Evolutionary conservation across 2,888 invertebrate species (phyloP), one percentile per base, ranked within the genome.

Genomic region (Cantharis rustica): DNA sequence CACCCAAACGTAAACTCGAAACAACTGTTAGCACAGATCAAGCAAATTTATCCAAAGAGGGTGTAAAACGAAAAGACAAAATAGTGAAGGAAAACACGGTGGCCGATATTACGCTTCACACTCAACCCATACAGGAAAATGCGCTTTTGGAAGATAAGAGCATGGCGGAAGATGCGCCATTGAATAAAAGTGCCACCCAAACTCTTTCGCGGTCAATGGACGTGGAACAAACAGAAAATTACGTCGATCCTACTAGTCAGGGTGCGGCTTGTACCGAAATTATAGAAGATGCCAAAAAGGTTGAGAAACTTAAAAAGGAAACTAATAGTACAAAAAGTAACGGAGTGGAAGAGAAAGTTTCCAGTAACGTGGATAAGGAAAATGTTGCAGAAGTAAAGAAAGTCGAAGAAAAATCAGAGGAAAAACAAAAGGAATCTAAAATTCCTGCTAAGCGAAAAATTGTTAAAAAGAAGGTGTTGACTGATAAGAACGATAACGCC

Each of bases 1-100:
- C 94, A 76, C 91, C 93, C 71, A 95, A 95, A 86, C 90, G 95
- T 72, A 95, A 95, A 86, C 88, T 95, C 72, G 94, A 95, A 86
- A 91, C 91, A 23, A 93, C 94, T n/a, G 91, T 93, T 82, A 94
- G 95, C 64, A 93, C 93, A 80, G 94, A 91, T 87, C 91, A 91
- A 83, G 90, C 90, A 2, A 88, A 87, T 77, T 75, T 85, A 64
- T 84, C 85, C 27, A 85, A 84, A 72, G 87, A 88, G 68, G 89
- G 88, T 7, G 88, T 88, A 16, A 90, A 90, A 72, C 89, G 90
- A 81, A 92, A 94, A 88, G 94, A 94, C 88, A 93, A 93, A 84
- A 88, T 88, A 27, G 82, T 87, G 10, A 88, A 88, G 82, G 88
- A 88, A 80, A 87, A 86, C 75, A 88, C 88, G 2, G 83, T 88